Conservation (phyloP, 2,113 vertebrate genomes). For the Mastomys coucha region DNA sequence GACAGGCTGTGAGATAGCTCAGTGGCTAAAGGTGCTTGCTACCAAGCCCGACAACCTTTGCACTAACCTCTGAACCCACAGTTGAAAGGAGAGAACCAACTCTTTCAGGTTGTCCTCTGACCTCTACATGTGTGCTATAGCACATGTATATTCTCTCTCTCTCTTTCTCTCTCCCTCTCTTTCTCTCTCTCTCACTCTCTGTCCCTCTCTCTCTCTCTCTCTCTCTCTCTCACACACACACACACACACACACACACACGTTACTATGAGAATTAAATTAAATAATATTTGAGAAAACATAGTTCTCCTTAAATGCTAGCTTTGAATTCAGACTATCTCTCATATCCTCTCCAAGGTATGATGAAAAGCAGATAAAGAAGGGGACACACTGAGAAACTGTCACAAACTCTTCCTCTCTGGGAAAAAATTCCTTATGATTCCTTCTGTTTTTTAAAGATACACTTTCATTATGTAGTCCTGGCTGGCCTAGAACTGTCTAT, state of each 20-base stretch:
- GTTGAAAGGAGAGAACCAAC: neutral
- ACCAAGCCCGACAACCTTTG: too few species aligned
- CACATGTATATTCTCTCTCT: neutral
- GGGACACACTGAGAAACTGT: neutral
- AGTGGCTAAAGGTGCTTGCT: neutral
- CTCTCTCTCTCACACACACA: too few species aligned
- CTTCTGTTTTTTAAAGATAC: neutral
- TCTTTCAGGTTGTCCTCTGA: neutral
- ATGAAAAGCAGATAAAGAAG: constrained; percentile 46
- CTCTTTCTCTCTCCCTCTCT: too few species aligned
- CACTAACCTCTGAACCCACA: neutral
- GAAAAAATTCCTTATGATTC: neutral
- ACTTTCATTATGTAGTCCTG: neutral
- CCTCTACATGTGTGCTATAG: neutral
- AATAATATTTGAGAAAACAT: constrained; percentile 41
- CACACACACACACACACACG: neutral
- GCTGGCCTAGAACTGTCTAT: neutral
- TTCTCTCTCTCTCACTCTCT: too few species aligned
- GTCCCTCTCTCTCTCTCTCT: too few species aligned
- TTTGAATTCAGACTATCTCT: constrained; percentile 55
- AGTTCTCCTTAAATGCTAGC: neutral
- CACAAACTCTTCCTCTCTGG: neutral
- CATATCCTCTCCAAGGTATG: neutral
- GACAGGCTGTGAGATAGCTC: neutral
- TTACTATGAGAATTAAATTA: constrained; percentile 36